phyloP scores from a whole-genome alignment of 1,140 invertebrate species.

The Drosophila parvula region DNA sequence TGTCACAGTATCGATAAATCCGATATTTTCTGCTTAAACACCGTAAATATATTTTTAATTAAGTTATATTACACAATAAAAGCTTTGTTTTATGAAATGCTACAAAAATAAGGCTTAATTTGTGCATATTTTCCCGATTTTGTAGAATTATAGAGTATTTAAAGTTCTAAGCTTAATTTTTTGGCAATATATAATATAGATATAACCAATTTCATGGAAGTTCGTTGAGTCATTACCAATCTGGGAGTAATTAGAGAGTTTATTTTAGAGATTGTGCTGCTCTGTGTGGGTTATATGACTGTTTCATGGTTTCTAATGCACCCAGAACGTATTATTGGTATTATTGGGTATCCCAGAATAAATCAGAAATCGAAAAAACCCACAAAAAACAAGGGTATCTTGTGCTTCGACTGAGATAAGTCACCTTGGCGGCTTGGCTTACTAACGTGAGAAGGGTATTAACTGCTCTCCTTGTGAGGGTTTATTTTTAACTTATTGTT shows the following conservation, averaged over 20 bases:
- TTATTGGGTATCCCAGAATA: neutral
- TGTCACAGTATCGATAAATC: no score
- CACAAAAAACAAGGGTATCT: neutral
- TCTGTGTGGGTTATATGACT: neutral
- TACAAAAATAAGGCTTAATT: neutral
- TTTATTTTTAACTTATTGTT: constrained; percentile 14
- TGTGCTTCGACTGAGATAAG: neutral
- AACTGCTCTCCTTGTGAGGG: neutral
- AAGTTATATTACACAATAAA: neutral
- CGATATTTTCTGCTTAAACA: no score
- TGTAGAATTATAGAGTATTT: neutral
- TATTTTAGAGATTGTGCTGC: neutral
- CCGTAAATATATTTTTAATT: neutral
- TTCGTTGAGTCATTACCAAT: constrained; percentile 10
- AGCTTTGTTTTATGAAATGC: neutral
- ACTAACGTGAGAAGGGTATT: constrained; percentile 3
- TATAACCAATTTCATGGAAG: neutral
- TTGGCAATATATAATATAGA: neutral
- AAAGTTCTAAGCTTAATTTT: neutral
- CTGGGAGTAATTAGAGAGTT: neutral
- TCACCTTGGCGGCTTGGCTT: constrained; percentile 2
- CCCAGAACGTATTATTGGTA: neutral
- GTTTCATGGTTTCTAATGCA: neutral
- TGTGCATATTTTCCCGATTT: no score
- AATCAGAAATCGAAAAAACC: neutral